Evolutionary conservation across 2,888 invertebrate genomes (phyloP), one percentile per base, ranked within the genome.

Genomic region (Cabera pusaria): DNA sequence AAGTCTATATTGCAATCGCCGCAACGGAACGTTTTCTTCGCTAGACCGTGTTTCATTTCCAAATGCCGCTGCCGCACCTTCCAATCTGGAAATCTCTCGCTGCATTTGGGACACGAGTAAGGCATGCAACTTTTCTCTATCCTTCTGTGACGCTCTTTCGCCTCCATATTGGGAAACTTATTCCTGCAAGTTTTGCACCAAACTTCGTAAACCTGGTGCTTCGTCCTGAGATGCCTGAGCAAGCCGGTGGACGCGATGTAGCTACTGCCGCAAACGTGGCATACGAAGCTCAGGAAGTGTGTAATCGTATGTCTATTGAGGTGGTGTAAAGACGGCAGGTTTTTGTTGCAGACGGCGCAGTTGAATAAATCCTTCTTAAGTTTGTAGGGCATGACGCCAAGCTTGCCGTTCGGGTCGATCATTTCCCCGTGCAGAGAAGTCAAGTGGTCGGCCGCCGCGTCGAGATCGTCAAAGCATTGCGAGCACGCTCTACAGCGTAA

Each of bases 101-200:
- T 64, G 32, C 86, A 87, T 24, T 77, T 76, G 0, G 71, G 69
- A 45, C 86, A 87, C 9, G 76, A 72, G 48, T 87, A 86, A 0
- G 84, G 77, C 80, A 85, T 75, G 45, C 86, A 86, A 0, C 76
- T 72, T 24, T 84, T 85, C 25, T 81, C 79, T 0, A 72, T 72
- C 0, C 80, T 52, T 0, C 78, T 61, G 39, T 87, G 87, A 3
- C 68, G 69, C 39, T 83, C 79, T 34, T 84, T 86, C 0, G 82
- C 85, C 14, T 86, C 83, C 72, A 83, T 80, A 0, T 66, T 77
- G 0, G 87, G 83, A 43, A 87, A 87, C 0, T 72, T 67, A 33
- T 78, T 80, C 1, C 71, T 66, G 34, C 86, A 87, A 6, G 65
- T 68, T 41, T 76, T 77, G 52, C 86, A 87, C 0, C 65, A 56